These are phyloP conservation scores for Channa argus DNA, from an alignment of 2,113 vertebrate species.

Conservation along the genomic window DNA sequence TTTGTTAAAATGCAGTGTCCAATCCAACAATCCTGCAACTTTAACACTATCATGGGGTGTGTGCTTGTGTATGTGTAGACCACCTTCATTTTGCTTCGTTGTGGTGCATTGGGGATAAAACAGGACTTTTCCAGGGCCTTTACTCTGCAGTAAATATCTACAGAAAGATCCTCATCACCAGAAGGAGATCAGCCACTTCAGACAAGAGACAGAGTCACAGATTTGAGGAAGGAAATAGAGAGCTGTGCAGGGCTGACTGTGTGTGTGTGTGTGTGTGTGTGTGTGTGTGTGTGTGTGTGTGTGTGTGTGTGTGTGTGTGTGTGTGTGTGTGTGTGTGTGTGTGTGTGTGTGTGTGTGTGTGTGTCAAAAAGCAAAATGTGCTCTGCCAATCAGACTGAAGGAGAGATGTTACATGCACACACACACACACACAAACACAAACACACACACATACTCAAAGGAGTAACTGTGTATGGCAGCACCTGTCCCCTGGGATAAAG, in stretches of 20 bases:
- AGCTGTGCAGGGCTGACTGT: conserved; percentile 22
- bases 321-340: conserved; percentile 36
- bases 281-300: conserved; percentile 27
- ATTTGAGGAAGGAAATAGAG: conserved; percentile 16
- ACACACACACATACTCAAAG: conserved; percentile 26
- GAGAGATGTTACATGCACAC: conserved; percentile 29
- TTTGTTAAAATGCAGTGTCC: too few relatives aligned
- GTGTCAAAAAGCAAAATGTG: conserved; percentile 17
- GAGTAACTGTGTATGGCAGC: conserved; percentile 48
- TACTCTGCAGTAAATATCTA: conserved; percentile 44
- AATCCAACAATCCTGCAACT: too few relatives aligned
- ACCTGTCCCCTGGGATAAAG: conserved; percentile 78
- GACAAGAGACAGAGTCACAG: conserved; percentile 12
- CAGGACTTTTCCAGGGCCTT: conserved; percentile 33
- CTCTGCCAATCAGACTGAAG: conserved; percentile 32
- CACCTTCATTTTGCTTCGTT: neutral
- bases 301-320: conserved; percentile 25
- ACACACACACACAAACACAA: conserved; percentile 21
- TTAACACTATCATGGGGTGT: too few relatives aligned
- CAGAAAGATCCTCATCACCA: conserved; percentile 31
- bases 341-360: conserved; percentile 34
- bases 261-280: conserved; percentile 20
- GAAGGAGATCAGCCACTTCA: conserved; percentile 52
- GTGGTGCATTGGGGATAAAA: conserved; percentile 26
- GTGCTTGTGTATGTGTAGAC: neutral